Conservation (phyloP, 35 echinoderm and acorn worm genomes). For the Hemicentrotus pulcherrimus region DNA sequence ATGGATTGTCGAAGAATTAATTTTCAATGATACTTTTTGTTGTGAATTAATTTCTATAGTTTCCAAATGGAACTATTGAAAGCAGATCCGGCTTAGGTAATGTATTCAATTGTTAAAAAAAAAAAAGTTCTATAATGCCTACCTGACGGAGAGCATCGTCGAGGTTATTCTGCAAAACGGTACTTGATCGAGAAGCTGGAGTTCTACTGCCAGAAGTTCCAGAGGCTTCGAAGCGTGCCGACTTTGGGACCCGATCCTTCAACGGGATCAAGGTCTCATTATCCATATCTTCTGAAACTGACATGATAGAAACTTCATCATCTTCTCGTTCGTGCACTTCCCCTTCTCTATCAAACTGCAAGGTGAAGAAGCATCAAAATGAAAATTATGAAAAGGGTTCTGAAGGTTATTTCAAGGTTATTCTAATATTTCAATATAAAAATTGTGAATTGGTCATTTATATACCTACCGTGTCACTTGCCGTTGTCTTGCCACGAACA, state of each 20-base stretch:
- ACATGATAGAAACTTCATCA: not conserved
- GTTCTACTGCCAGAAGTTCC: not conserved
- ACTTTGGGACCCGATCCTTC: not conserved
- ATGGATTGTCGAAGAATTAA: too few relatives aligned
- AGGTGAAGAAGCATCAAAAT: not conserved
- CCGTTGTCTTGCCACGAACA: not conserved
- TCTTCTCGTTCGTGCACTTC: not conserved
- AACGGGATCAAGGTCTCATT: not conserved
- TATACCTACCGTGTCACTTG: constrained; percentile 30
- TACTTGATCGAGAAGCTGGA: not conserved
- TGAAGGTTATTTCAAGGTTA: not conserved
- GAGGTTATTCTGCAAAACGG: not conserved
- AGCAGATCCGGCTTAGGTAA: too few relatives aligned
- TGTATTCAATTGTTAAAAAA: too few relatives aligned
- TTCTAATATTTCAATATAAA: not conserved
- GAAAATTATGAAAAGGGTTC: not conserved
- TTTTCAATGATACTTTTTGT: too few relatives aligned
- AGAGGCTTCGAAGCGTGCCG: not conserved
- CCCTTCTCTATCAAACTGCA: not conserved
- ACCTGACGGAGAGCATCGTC: not conserved
- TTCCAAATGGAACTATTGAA: too few relatives aligned
- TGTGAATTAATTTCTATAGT: too few relatives aligned
- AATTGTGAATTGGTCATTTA: not conserved
- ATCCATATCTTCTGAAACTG: not conserved
- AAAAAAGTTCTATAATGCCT: not conserved